These are phyloP conservation scores for Dusona sp. DNA, from an alignment of 2,888 invertebrate species.

Conservation along the genomic window DNA sequence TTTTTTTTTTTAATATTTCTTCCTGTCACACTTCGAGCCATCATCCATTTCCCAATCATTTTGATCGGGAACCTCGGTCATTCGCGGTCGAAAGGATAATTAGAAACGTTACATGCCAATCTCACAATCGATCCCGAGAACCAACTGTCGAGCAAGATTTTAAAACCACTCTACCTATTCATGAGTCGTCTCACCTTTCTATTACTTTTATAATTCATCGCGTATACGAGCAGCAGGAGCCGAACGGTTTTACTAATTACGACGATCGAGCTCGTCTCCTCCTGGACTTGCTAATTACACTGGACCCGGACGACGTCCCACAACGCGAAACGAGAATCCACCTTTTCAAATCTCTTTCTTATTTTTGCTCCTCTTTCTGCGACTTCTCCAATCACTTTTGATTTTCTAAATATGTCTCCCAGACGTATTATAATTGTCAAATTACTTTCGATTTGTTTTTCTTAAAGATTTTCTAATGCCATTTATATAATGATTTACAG, in stretches of 20 bases:
- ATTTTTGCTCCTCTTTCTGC: not conserved
- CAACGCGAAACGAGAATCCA: not conserved
- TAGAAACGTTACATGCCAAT: constrained; percentile 56
- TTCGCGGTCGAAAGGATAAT: constrained; percentile 36
- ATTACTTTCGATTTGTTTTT: not conserved
- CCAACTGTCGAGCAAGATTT: constrained; percentile 53
- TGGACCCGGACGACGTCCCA: constrained; percentile 13
- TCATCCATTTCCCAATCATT: constrained; percentile 64
- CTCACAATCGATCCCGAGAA: constrained; percentile 50
- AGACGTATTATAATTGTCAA: not conserved
- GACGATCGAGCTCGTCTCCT: constrained; percentile 36
- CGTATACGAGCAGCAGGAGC: not conserved
- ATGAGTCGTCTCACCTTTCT: constrained; percentile 58
- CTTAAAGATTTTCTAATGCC: not conserved
- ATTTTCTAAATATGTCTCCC: not conserved
- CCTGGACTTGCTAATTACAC: constrained; percentile 32
- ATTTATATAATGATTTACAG: not conserved
- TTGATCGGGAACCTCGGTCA: constrained; percentile 47
- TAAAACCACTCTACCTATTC: constrained; percentile 40
- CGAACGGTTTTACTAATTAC: constrained; percentile 55
- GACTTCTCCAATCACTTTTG: not conserved
- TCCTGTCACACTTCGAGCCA: constrained; percentile 32
- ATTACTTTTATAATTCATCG: constrained; percentile 46
- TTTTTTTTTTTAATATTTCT: constrained; percentile 34
- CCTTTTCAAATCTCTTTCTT: constrained; percentile 13